Conservation (phyloP, 2,888 invertebrate species). For the Polydrusus pterygomalis region DNA sequence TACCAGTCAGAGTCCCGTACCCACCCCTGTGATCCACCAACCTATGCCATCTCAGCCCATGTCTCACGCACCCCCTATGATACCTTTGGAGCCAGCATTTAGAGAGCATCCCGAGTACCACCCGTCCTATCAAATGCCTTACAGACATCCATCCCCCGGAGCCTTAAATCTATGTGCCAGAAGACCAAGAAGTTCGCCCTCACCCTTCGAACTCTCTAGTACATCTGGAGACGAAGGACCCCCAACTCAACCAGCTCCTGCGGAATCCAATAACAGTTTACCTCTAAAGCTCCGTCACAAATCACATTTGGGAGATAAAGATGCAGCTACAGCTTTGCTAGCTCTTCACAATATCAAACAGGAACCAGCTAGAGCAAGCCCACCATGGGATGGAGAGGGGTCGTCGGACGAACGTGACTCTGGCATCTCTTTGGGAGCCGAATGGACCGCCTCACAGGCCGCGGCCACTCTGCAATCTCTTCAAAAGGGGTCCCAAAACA, state of each 20-base stretch:
- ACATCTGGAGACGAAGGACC: slow-evolving; percentile 79
- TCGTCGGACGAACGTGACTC: slow-evolving; percentile 94
- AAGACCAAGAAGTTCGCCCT: slow-evolving; percentile 72
- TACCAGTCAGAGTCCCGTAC: slow-evolving; percentile 75
- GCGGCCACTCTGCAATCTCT: slow-evolving; percentile 68
- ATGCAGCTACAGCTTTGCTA: slow-evolving; percentile 87
- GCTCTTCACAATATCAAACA: slow-evolving; percentile 90
- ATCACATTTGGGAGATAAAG: slow-evolving; percentile 91
- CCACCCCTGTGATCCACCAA: slow-evolving; percentile 78
- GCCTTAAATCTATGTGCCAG: slow-evolving; percentile 82
- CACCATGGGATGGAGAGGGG: slow-evolving; percentile 91
- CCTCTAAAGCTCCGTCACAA: slow-evolving; percentile 95
- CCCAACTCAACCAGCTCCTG: slow-evolving; percentile 66
- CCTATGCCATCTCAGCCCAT: slow-evolving; percentile 75
- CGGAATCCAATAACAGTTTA: slow-evolving; percentile 81
- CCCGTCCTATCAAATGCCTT: slow-evolving; percentile 67
- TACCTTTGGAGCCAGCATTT: slow-evolving; percentile 74
- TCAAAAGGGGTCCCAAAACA: slow-evolving; percentile 67
- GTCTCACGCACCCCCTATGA: slow-evolving; percentile 69
- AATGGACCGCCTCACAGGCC: slow-evolving; percentile 74
- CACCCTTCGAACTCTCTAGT: slow-evolving; percentile 83
- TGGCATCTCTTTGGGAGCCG: slow-evolving; percentile 88
- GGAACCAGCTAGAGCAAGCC: slow-evolving; percentile 87
- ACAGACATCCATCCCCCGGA: slow-evolving; percentile 77
- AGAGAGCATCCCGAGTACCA: slow-evolving; percentile 72